These are phyloP conservation scores for Coreius guichenoti DNA, from an alignment of 2,797 vertebrate genomes.

Conservation along the genomic window DNA sequence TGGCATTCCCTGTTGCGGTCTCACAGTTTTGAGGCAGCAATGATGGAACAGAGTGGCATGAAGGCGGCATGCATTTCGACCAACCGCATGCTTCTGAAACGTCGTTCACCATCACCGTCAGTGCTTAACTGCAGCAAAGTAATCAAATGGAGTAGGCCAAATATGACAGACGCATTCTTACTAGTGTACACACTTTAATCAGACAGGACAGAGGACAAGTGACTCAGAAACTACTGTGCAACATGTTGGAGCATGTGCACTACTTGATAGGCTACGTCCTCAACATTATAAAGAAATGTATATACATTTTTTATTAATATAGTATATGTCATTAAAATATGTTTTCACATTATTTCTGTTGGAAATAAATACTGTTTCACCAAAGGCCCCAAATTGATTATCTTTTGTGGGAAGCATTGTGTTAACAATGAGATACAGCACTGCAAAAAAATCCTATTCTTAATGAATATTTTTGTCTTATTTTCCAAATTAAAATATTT, in stretches of 20 bases:
- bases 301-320: neutral
- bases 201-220: neutral
- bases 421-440: neutral
- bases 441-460: neutral
- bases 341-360: neutral
- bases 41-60: constrained; percentile 71
- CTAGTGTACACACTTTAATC: neutral
- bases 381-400: neutral
- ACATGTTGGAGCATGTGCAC: neutral
- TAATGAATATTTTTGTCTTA: neutral
- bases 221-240: neutral
- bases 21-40: constrained; percentile 72
- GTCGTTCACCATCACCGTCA: constrained; percentile 80
- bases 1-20: constrained; percentile 86
- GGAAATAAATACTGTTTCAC: neutral
- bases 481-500: neutral
- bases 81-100: constrained; percentile 56
- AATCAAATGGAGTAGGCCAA: constrained; percentile 24
- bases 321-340: neutral
- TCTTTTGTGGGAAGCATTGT: neutral
- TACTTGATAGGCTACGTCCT: neutral
- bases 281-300: neutral
- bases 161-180: neutral
- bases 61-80: constrained; percentile 70
- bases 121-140: constrained; percentile 68